phyloP scores from a whole-genome alignment of 2,797 vertebrate genomes.

The Salarias fasciatus region DNA sequence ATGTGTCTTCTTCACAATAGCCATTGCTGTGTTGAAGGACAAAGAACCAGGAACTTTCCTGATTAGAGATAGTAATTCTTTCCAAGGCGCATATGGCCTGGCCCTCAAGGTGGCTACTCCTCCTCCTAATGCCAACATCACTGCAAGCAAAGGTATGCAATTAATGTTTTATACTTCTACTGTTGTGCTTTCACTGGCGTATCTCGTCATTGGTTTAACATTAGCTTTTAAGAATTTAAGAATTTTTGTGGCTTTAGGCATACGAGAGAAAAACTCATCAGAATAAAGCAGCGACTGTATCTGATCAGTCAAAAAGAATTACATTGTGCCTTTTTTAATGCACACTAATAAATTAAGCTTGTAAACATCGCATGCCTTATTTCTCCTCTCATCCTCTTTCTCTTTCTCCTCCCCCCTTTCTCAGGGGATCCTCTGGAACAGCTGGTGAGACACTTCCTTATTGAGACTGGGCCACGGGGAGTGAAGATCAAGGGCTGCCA shows the following conservation, averaged over 20 bases:
- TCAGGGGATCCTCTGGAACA: slow-evolving; percentile 88
- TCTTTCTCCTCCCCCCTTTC: slow-evolving; percentile 45
- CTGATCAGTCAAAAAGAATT: no score
- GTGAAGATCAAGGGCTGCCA: slow-evolving; percentile 95
- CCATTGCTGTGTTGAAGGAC: slow-evolving; percentile 90
- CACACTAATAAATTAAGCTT: slow-evolving; percentile 11
- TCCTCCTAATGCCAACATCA: slow-evolving; percentile 85
- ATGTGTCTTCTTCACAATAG: slow-evolving; percentile 64
- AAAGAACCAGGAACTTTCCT: slow-evolving; percentile 90
- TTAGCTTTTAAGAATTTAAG: no score
- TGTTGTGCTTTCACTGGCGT: not conserved
- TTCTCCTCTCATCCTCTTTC: slow-evolving; percentile 13
- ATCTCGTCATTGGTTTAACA: not conserved
- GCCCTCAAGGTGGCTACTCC: slow-evolving; percentile 90
- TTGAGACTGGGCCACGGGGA: slow-evolving; percentile 91
- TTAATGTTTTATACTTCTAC: not conserved
- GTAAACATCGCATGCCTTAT: no score
- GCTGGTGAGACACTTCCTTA: slow-evolving; percentile 93
- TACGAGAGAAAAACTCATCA: not conserved
- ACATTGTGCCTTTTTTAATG: slow-evolving; percentile 1
- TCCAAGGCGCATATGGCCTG: slow-evolving; percentile 93
- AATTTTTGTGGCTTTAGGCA: not conserved
- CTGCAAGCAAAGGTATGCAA: slow-evolving; percentile 85
- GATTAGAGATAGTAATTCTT: slow-evolving; percentile 94
- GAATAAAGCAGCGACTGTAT: no score